A percentile compares a stretch with the other conserved stretches of the same genome.
Evolutionary conservation across 2,113 vertebrate species (phyloP).

Genomic region (Noctilio leporinus): DNA sequence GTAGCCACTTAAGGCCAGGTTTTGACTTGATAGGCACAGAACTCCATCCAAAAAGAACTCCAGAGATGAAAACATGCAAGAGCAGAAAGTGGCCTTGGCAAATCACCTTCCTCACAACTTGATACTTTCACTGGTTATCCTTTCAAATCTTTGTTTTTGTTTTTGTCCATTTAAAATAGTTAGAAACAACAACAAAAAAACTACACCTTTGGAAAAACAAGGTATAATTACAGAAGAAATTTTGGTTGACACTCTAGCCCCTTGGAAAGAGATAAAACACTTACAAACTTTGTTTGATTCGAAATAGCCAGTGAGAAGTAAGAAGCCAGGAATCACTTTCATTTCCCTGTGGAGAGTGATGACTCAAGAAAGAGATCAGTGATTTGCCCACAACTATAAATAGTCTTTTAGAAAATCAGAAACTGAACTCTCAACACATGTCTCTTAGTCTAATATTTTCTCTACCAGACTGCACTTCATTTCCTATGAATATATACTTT

Average conservation of each 20-base stretch:
- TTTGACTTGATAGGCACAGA: slow-evolving; percentile 58
- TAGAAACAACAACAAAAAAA: slow-evolving; percentile 6
- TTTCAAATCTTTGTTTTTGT: background rate
- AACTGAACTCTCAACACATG: background rate
- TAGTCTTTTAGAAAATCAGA: slow-evolving; percentile 22
- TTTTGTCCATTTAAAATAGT: background rate
- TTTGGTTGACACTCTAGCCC: background rate
- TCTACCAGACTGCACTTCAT: background rate
- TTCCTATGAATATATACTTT: background rate
- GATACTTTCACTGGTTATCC: slow-evolving; percentile 60
- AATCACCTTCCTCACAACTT: slow-evolving; percentile 39
- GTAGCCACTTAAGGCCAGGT: slow-evolving; percentile 66
- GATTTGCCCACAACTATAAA: background rate
- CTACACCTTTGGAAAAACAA: background rate
- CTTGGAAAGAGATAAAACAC: background rate
- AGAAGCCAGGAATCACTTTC: slow-evolving; percentile 57
- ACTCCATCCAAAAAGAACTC: slow-evolving; percentile 65
- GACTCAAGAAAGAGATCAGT: slow-evolving; percentile 16
- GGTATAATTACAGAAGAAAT: background rate
- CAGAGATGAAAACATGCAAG: slow-evolving; percentile 68
- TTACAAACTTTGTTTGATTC: slow-evolving; percentile 11
- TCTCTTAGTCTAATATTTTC: background rate
- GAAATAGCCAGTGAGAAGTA: slow-evolving; percentile 65
- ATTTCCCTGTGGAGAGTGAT: slow-evolving; percentile 42
- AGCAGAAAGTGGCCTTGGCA: slow-evolving; percentile 64